Conservation (phyloP, 1,140 invertebrate species). For the Halotydeus destructor region DNA sequence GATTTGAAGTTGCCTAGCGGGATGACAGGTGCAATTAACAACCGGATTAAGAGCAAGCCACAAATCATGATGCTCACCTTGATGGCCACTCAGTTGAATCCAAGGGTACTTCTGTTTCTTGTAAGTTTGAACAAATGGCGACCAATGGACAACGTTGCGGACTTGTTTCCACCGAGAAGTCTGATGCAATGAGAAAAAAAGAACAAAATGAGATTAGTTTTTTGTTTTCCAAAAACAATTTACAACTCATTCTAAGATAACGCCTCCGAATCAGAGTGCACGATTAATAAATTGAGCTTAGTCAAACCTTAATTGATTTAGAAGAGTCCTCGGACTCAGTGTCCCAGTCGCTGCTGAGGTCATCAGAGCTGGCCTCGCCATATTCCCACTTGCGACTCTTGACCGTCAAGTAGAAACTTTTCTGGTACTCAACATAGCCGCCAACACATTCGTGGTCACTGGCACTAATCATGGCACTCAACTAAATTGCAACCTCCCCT, state of each 20-base stretch:
- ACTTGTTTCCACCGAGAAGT: slow-evolving; percentile 78
- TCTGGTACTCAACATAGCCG: too few species aligned
- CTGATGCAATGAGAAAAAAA: slow-evolving; percentile 36
- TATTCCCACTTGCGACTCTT: slow-evolving; percentile 45
- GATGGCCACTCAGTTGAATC: slow-evolving; percentile 80
- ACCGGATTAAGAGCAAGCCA: not conserved
- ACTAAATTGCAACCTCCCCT: too few species aligned
- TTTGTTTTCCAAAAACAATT: not conserved
- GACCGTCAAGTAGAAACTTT: too few species aligned
- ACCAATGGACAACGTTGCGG: slow-evolving; percentile 79
- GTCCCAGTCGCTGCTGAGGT: slow-evolving; percentile 71
- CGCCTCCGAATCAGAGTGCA: not conserved
- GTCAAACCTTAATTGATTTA: not conserved
- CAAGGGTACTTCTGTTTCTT: slow-evolving; percentile 85
- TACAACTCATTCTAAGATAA: not conserved
- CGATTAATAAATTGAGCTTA: not conserved
- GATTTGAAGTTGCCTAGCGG: slow-evolving; percentile 66
- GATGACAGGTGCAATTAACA: not conserved
- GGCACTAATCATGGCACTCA: too few species aligned
- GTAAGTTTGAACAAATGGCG: slow-evolving; percentile 86
- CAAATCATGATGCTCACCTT: slow-evolving; percentile 29
- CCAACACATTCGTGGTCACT: too few species aligned
- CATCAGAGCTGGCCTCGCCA: slow-evolving; percentile 60
- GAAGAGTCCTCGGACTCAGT: slow-evolving; percentile 35
- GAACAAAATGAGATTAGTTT: slow-evolving; percentile 8